Percentiles rank a stretch among this genome's conserved stretches.
Conservation (phyloP, 35 echinoderm and acorn worm genomes). For the Patiria miniata region DNA sequence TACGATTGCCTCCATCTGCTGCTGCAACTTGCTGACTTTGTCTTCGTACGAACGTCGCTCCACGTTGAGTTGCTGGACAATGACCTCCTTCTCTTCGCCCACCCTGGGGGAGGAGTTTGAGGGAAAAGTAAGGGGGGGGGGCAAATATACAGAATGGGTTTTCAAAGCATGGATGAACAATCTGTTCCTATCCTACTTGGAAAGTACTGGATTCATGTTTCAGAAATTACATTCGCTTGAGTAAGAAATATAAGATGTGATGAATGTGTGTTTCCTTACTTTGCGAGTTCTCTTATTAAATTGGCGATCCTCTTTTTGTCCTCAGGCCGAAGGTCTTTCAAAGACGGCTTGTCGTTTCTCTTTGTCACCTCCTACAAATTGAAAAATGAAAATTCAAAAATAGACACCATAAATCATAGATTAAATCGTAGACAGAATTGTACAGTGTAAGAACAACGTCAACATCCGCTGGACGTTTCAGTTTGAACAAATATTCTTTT, state of each 20-base stretch:
- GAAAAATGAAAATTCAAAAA: no score
- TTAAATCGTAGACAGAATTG: no score
- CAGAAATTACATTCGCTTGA: neutral
- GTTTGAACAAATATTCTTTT: no score
- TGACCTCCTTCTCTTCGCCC: constrained; percentile 84
- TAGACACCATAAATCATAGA: no score
- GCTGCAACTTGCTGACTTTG: constrained; percentile 47
- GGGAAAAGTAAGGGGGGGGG: neutral
- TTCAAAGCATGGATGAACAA: no score
- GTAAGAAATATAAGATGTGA: no score
- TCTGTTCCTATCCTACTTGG: neutral
- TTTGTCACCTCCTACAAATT: neutral
- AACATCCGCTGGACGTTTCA: no score
- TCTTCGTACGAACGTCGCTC: constrained; percentile 68
- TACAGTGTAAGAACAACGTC: no score
- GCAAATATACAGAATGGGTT: no score
- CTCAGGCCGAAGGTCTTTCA: constrained; percentile 81
- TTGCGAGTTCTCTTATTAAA: constrained; percentile 86
- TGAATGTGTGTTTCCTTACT: constrained; percentile 39
- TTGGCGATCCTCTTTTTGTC: constrained; percentile 93
- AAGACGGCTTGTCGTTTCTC: constrained; percentile 43
- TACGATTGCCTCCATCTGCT: constrained; percentile 51
- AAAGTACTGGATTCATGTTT: neutral
- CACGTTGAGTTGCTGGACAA: constrained; percentile 65
- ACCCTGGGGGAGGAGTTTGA: constrained; percentile 42